Evolutionary conservation across 2,113 vertebrate species (phyloP), one percentile per base, ranked within the genome.

Genomic region (Gallinago jamesoni): DNA sequence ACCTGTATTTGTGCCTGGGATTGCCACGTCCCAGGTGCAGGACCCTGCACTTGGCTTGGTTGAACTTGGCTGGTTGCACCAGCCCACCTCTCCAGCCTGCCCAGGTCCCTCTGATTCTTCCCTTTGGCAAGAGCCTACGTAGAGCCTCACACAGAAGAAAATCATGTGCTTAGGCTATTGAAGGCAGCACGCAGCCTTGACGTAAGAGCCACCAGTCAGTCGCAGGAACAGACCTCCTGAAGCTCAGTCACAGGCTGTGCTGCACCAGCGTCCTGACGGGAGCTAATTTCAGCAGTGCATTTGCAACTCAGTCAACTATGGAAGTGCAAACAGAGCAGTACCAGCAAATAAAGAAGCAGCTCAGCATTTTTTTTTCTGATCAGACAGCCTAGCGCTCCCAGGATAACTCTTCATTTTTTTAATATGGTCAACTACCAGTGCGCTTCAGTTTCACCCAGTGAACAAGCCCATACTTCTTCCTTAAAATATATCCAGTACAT

Each of bases 121-220:
- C 69, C 73, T 87, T 33, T 1, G 0, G 73, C 74, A 62, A 19
- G 0, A 79, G 37, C 53, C 81, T 27, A 52, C 4, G 2, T 0
- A 53, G 35, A 76, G 92, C 60, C 28, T 8, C 0, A 13, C 0
- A 1, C 0, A 18, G 75, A 23, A 82, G 48, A n/a, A 47, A 63
- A 55, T 0, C 0, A 1, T 2, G 22, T 7, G 52, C 37, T 55
- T 41, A 13, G 22, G 3, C 14, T 3, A 10, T 23, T 2, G 11
- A 47, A 24, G 56, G 62, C 22, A 60, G 43, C 27, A 9, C 1
- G 3, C 50, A 48, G 79, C 50, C 62, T 20, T 43, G 89, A 35
- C 1, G 0, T 1, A 27, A 48, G 53, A 76, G 66, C 12, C 59
- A 20, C 1, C 56, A 16, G 57, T 0, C 1, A 28, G 52, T 0